phyloP scores from a whole-genome alignment of 2,113 vertebrate genomes.

The Petaurus breviceps region DNA sequence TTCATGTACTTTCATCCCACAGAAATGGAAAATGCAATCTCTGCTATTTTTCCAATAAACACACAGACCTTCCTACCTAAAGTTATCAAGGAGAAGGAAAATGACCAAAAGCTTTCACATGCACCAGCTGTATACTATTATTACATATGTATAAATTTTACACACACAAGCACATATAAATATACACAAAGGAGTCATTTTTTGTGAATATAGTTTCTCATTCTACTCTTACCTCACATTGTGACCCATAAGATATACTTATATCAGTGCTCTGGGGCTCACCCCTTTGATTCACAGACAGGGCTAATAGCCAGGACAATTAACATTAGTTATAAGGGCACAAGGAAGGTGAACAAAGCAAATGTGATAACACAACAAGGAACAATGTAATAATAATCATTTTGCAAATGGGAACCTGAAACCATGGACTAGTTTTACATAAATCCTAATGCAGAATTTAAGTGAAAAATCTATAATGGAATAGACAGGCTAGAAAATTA shows the following conservation, averaged over 20 bases:
- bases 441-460: background rate
- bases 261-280: background rate
- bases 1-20: background rate
- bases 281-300: background rate
- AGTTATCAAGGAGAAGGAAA: background rate
- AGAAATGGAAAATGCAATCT: background rate
- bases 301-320: background rate
- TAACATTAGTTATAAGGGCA: background rate
- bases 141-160: too few relatives aligned
- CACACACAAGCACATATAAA: too few relatives aligned
- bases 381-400: background rate
- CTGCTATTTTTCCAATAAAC: background rate
- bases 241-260: background rate
- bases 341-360: background rate
- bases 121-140: background rate
- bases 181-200: background rate
- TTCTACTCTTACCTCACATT: background rate
- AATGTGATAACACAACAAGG: background rate
- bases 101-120: background rate
- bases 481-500: background rate
- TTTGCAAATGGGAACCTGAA: background rate
- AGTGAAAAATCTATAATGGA: slow-evolving; percentile 15
- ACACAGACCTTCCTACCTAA: background rate
- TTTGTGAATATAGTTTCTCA: background rate
- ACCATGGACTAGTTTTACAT: fast-evolving